phyloP scores from a whole-genome alignment of 2,797 vertebrate species.

The Sebastes steindachneri region DNA sequence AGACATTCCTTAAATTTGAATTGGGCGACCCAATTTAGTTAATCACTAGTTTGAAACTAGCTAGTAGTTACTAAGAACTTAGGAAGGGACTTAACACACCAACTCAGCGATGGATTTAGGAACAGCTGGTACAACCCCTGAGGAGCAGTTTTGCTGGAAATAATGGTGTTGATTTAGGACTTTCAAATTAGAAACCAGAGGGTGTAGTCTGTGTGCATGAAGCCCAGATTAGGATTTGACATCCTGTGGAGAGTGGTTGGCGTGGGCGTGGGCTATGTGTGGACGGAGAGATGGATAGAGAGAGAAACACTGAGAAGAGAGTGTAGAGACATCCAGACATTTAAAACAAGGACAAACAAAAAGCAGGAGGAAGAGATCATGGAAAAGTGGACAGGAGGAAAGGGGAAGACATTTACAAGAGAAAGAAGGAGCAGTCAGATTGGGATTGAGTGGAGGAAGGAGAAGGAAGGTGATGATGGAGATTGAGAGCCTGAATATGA shows the following conservation, averaged over 20 bases:
- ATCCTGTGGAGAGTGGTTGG: slow-evolving; percentile 15
- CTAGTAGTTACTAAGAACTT: background rate
- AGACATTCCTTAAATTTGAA: background rate
- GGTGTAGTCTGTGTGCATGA: slow-evolving; percentile 20
- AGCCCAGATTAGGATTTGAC: slow-evolving; percentile 59
- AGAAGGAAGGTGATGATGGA: background rate
- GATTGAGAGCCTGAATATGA: background rate
- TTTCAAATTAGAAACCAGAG: slow-evolving; percentile 13
- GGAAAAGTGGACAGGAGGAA: background rate
- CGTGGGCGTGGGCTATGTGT: background rate
- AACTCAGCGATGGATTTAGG: background rate
- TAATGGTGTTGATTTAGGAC: slow-evolving; percentile 4
- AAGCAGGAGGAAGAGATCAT: slow-evolving; percentile 3
- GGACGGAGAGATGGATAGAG: slow-evolving; percentile 24
- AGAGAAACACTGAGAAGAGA: slow-evolving; percentile 6
- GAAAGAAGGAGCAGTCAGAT: slow-evolving; percentile 8
- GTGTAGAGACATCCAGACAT: slow-evolving; percentile 14
- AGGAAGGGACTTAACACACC: background rate
- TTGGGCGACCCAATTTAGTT: background rate
- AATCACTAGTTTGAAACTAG: background rate
- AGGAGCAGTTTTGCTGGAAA: background rate
- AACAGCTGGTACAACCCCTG: background rate
- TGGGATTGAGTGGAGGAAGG: slow-evolving; percentile 26
- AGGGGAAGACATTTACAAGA: slow-evolving; percentile 17
- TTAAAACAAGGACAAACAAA: slow-evolving; percentile 14